Base-by-base conservation (phyloP, 2,797 vertebrate species). In the Lutjanus argentimaculatus region DNA sequence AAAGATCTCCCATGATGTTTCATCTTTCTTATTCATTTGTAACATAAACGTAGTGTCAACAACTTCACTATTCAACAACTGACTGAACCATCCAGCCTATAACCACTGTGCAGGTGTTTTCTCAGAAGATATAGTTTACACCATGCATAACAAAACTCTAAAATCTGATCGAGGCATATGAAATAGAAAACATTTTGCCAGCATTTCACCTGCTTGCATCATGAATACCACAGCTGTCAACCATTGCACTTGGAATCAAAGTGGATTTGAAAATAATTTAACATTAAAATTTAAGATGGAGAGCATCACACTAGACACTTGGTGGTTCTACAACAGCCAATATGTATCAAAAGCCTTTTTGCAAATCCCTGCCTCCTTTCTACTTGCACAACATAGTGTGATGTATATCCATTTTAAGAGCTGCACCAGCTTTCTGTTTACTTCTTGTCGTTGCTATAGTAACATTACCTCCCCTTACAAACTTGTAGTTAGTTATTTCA, bases 121-220 rank as follows among this genome's bases (percentile, higher is more conserved):
- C 15, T 55, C 43, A n/a, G 52, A 55, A n/a, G 36, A 36, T 46
- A 21, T 45, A 45, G 8, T 43, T 72, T 63, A 68, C 16, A 25
- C 30, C 17, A 21, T 64, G 61, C 43, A 40, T 64, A 22, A 53
- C 45, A 61, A 65, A 69, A 65, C 40, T 8, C 51, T 22, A 5
- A 22, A 74, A 71, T 69, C 25, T 55, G 46, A 77, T 80, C 6
- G 17, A 62, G 63, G 17, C 19, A 19, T 77, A 63, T 57, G 17
- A 70, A 63, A 67, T 40, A 78, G 30, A 7, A 75, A 73, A 16
- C 4, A 5, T 78, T 52, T 64, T 67, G 8, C 10, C 15, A 9
- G 17, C 7, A 53, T 91, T 89, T 82, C 73, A 80, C 17, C 57
- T 48, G 43, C 57, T 89, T 81, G 67, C 79, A 78, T 89, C 84